Base-by-base conservation (phyloP, 2,888 invertebrate genomes). In the Caradrina kadenii region DNA sequence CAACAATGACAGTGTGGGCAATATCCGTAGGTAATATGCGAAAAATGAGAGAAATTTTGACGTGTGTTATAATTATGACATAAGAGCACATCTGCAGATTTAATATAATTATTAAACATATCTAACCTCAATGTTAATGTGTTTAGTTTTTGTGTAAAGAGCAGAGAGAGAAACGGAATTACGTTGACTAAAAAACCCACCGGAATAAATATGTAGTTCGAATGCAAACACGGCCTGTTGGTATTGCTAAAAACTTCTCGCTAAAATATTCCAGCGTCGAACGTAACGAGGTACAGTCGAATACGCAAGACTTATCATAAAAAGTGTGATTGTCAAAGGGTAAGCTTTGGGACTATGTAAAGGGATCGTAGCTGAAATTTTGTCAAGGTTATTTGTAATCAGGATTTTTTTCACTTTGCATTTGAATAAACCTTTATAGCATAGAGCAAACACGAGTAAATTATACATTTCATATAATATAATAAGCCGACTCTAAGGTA, bases 231-330 rank as follows among this genome's bases (percentile, higher is more conserved):
- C 31, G 52, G 17, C 31, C 15, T 49, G 26, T 76, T 39, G 42
- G 60, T 39, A 67, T 48, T 50, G 50, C 62, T 59, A 55, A 67
- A 60, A 58, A 67, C 17, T 73, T 45, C 60, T 22, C 55, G 8
- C 60, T 49, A 22, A 66, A 67, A 63, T 62, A 62, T 62, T 59
- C 61, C 50, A 62, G n/a, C 56, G 56, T 58, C 15, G 17, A 61
- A 52, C 58, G 35, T 73, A 82, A 76, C 76, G 73, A 79, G 70
- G 61, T 73, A 82, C 80, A 73, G 39, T 70, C 62, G 61, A 0
- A 35, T 10, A 59, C 60, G n/a, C 56, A 63, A 70, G 8, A 22
- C 22, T 66, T 19, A 71, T 54, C 62, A 22, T 60, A 22, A 53
- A 56, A 59, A 13, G 11, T 53, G 53, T 79, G 67, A 64, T 73